These are phyloP conservation scores for Dasysyrphus tricinctus DNA, from an alignment of 2,888 invertebrate species.

Conservation along the genomic window DNA sequence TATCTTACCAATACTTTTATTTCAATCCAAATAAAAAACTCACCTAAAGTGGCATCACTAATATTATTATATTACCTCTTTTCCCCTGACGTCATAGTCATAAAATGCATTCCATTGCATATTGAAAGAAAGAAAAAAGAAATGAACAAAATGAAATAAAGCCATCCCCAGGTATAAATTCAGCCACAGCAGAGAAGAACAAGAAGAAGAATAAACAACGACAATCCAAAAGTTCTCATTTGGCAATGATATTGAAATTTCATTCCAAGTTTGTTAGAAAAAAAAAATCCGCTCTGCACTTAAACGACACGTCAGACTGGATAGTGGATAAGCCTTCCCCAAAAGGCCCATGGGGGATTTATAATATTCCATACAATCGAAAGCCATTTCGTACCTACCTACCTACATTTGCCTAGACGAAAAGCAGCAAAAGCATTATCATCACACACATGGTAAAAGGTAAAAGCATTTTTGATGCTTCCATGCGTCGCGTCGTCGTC, in stretches of 20 bases:
- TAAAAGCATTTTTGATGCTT: not conserved
- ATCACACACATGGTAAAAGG: not conserved
- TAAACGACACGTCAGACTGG: not conserved
- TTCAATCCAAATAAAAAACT: not conserved
- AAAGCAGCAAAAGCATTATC: conserved; percentile 1
- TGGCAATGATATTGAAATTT: conserved; percentile 67
- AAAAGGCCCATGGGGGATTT: not conserved
- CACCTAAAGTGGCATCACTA: conserved; percentile 14
- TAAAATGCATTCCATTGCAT: conserved; percentile 36
- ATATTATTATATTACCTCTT: not conserved
- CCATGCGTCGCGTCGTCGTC: not conserved
- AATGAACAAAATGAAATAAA: not conserved
- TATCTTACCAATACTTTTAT: too few relatives aligned
- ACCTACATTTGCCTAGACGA: conserved; percentile 14
- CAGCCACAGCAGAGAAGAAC: not conserved
- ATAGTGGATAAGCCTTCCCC: not conserved
- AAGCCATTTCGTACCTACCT: not conserved
- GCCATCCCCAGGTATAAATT: conserved; percentile 21
- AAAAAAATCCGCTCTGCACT: conserved; percentile 16
- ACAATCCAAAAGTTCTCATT: conserved; percentile 36
- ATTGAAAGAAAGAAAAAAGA: conserved; percentile 30
- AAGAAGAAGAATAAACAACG: conserved; percentile 3
- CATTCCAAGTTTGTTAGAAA: conserved; percentile 35
- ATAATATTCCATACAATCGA: not conserved
- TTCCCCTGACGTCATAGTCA: conserved; percentile 46